Evolutionary conservation across 1,140 invertebrate species (phyloP).

Genomic region (Notospermus geniculatus): DNA sequence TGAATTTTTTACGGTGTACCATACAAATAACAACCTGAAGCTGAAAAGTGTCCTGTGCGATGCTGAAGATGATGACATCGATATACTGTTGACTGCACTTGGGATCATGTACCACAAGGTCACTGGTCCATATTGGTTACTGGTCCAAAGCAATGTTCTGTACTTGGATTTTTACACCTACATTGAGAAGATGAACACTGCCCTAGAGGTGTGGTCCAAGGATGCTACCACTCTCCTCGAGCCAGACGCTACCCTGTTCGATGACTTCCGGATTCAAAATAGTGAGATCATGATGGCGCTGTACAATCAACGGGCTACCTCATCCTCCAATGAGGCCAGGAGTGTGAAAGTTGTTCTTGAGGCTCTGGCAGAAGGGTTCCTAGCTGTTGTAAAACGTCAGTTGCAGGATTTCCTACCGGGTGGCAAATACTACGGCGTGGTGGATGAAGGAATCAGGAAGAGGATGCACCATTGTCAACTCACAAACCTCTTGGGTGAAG

Average conservation of each 20-base stretch:
- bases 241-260: too few relatives aligned
- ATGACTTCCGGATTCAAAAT: too few relatives aligned
- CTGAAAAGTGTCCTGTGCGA: conserved; percentile 17
- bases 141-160: conserved; percentile 1
- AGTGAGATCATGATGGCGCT: too few relatives aligned
- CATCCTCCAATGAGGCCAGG: too few relatives aligned
- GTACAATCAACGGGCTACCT: too few relatives aligned
- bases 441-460: neutral
- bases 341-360: conserved; percentile 3
- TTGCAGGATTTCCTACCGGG: conserved; percentile 19
- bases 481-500: conserved; percentile 23
- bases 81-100: conserved; percentile 3
- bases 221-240: too few relatives aligned
- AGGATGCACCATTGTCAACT: conserved; percentile 18
- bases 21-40: conserved; percentile 19
- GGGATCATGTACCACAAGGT: neutral
- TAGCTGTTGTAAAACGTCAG: conserved; percentile 15
- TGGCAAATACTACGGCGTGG: conserved; percentile 13
- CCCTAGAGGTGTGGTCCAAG: neutral
- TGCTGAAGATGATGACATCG: conserved; percentile 9
- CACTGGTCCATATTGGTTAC: neutral
- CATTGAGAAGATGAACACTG: neutral
- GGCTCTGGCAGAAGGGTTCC: conserved; percentile 2
- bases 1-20: conserved; percentile 14
- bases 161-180: neutral